Evolutionary conservation across 2,797 vertebrate species (phyloP).

Genomic region (Scyliorhinus canicula): DNA sequence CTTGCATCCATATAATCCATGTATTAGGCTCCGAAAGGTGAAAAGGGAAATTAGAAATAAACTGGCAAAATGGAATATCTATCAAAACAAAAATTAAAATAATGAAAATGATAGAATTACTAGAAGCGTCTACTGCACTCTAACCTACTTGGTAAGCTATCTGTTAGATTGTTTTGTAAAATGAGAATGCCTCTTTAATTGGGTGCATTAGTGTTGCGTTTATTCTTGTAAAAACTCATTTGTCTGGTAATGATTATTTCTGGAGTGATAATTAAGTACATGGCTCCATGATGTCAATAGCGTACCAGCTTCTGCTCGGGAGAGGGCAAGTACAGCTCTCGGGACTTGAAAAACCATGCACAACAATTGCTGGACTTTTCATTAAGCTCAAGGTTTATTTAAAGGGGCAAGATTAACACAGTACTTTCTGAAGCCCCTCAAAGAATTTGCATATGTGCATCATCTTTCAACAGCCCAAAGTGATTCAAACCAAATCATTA

Average conservation of each 20-base stretch:
- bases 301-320: neutral
- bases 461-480: neutral
- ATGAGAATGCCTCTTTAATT: neutral
- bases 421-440: neutral
- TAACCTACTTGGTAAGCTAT: neutral
- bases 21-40: neutral
- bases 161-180: neutral
- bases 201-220: neutral
- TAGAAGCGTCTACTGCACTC: neutral
- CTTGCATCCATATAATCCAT: no score
- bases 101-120: neutral
- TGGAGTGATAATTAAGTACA: neutral
- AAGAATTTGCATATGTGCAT: neutral
- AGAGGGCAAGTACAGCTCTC: neutral
- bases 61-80: neutral
- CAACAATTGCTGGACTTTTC: neutral
- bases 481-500: neutral
- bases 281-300: neutral
- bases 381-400: neutral
- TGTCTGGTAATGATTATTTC: conserved; percentile 10
- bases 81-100: neutral
- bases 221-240: neutral
- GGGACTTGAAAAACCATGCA: neutral
- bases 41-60: neutral
- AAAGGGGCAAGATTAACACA: neutral